Evolutionary conservation across 2,888 invertebrate species (phyloP).

Genomic region (Leucania comma): DNA sequence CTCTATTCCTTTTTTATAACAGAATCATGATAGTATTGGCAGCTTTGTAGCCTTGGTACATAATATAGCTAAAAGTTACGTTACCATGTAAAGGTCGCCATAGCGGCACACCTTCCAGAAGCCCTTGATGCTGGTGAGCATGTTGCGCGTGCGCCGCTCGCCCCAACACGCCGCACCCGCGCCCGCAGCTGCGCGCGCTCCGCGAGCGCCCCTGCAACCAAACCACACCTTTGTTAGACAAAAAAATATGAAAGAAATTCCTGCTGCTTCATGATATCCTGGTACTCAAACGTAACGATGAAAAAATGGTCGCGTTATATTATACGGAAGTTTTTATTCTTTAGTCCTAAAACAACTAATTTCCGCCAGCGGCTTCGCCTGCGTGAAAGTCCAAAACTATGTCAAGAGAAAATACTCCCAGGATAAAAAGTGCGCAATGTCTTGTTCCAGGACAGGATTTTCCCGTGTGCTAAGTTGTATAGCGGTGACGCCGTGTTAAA

Average conservation of each 20-base stretch:
- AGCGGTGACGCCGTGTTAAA: no score
- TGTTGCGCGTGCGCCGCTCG: conserved; percentile 82
- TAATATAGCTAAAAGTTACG: conserved; percentile 30
- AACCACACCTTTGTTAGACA: conserved; percentile 11
- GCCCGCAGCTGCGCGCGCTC: conserved; percentile 76
- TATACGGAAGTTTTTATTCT: no score
- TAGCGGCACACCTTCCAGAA: conserved; percentile 90
- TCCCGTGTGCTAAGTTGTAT: no score
- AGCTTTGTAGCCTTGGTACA: neutral
- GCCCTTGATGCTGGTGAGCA: conserved; percentile 87
- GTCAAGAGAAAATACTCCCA: neutral
- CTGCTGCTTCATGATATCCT: neutral
- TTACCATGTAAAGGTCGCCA: conserved; percentile 89
- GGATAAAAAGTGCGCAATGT: neutral
- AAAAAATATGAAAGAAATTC: neutral
- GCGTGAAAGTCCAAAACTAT: no score
- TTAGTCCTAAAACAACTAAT: neutral
- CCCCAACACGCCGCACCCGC: conserved; percentile 73
- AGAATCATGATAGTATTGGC: neutral
- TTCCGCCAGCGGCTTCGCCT: neutral
- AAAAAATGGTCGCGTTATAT: no score
- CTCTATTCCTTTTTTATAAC: neutral
- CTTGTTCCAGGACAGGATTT: neutral
- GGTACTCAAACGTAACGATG: neutral
- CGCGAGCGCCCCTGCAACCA: conserved; percentile 76